A percentile compares a stretch with the other conserved stretches of the same genome.
Evolutionary conservation across 2,113 vertebrate species (phyloP).

Genomic region (Terrapene triunguis): DNA sequence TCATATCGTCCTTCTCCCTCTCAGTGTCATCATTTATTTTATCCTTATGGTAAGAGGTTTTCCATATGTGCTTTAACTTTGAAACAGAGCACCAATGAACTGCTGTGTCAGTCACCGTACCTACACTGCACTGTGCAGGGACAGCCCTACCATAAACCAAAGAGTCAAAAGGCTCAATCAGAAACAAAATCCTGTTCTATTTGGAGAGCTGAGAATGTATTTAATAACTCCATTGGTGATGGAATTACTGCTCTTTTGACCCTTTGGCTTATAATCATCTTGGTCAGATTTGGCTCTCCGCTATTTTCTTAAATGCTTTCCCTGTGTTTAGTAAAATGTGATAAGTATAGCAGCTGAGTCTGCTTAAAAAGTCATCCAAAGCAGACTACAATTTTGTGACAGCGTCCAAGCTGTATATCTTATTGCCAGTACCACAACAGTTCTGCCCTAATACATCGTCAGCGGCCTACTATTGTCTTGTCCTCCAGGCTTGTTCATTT

Average conservation of each 20-base stretch:
- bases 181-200: slow-evolving; percentile 57
- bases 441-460: slow-evolving; percentile 67
- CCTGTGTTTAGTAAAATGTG: slow-evolving; percentile 81
- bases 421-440: slow-evolving; percentile 85
- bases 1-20: slow-evolving; percentile 77
- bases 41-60: slow-evolving; percentile 74
- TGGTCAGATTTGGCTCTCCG: slow-evolving; percentile 80
- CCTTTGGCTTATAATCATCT: slow-evolving; percentile 67
- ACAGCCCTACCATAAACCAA: slow-evolving; percentile 73
- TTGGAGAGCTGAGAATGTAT: slow-evolving; percentile 61
- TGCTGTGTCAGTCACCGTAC: slow-evolving; percentile 66
- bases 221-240: slow-evolving; percentile 29
- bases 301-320: slow-evolving; percentile 76
- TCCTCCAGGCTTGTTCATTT: slow-evolving; percentile 61
- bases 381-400: slow-evolving; percentile 80
- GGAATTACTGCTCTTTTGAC: slow-evolving; percentile 77
- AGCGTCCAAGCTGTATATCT: slow-evolving; percentile 82
- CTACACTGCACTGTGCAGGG: slow-evolving; percentile 36
- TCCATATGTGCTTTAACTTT: slow-evolving; percentile 85
- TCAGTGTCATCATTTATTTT: slow-evolving; percentile 77
- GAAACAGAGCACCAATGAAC: slow-evolving; percentile 81
- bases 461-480: slow-evolving; percentile 70
- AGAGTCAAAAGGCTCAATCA: slow-evolving; percentile 70
- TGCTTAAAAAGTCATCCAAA: slow-evolving; percentile 75
- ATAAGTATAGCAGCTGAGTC: slow-evolving; percentile 89